These are phyloP conservation scores for Gastrophryne carolinensis DNA, from an alignment of 2,797 vertebrate genomes.

Conservation along the genomic window DNA sequence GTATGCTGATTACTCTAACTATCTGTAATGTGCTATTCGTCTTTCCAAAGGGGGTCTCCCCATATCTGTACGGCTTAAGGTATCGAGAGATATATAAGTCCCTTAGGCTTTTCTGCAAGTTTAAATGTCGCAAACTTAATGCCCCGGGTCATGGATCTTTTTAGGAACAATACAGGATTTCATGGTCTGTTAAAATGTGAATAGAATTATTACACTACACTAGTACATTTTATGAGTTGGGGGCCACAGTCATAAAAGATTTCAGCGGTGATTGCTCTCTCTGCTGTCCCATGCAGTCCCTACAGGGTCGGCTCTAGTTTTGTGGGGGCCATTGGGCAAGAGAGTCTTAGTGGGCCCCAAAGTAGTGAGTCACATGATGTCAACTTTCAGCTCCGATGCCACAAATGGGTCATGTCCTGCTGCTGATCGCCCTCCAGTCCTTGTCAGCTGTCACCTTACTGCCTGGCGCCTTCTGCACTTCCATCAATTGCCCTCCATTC, in stretches of 20 bases:
- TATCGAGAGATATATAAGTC: conserved; percentile 72
- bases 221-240: not conserved
- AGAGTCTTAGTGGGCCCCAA: too few species aligned
- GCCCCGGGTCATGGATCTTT: conserved; percentile 52
- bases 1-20: conserved; percentile 68
- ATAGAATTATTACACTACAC: not conserved
- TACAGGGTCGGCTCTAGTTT: too few species aligned
- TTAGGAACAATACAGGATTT: not conserved
- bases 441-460: too few species aligned
- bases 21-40: conserved; percentile 72
- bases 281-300: not conserved
- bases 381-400: too few species aligned
- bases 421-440: too few species aligned
- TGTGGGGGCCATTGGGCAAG: too few species aligned
- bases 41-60: conserved; percentile 74
- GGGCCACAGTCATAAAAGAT: not conserved
- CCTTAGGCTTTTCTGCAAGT: conserved; percentile 65
- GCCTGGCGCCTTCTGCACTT: too few species aligned
- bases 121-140: conserved; percentile 56
- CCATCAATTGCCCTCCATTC: too few species aligned
- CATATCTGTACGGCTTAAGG: conserved; percentile 74
- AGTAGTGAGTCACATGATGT: too few species aligned
- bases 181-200: not conserved
- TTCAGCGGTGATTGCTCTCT: not conserved
- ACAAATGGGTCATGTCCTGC: too few species aligned